phyloP scores from a whole-genome alignment of 2,113 vertebrate genomes.

The Polyodon spathula region DNA sequence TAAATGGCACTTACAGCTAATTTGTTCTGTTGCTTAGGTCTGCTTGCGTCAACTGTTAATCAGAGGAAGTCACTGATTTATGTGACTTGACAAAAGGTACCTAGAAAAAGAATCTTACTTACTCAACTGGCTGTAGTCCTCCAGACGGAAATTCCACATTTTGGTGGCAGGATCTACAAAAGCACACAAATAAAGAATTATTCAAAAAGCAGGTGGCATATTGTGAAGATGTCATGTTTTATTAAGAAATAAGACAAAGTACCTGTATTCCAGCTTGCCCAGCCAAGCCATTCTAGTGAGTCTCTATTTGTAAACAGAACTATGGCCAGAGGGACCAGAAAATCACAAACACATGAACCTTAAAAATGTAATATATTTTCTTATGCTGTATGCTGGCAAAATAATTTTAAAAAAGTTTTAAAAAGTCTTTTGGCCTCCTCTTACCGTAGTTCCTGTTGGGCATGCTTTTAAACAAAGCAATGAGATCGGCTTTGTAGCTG shows the following conservation, averaged over 20 bases:
- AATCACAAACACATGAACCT: neutral
- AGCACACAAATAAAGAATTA: constrained; percentile 18
- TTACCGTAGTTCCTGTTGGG: constrained; percentile 81
- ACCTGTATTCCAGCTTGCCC: too few species aligned
- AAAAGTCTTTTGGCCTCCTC: too few species aligned
- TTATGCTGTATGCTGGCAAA: neutral
- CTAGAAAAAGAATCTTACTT: constrained; percentile 37
- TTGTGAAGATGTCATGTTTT: too few species aligned
- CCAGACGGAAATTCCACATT: constrained; percentile 82
- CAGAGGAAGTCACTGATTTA: too few species aligned
- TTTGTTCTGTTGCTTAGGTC: too few species aligned
- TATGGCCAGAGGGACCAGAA: too few species aligned
- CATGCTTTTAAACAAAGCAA: constrained; percentile 75
- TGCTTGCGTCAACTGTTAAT: too few species aligned
- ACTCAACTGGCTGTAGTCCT: constrained; percentile 74
- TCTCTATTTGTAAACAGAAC: too few species aligned
- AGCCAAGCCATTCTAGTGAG: too few species aligned
- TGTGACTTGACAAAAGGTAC: neutral
- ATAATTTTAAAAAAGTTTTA: neutral
- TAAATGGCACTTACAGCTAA: too few species aligned
- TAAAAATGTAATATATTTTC: neutral
- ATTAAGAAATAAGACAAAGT: too few species aligned
- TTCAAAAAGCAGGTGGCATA: too few species aligned
- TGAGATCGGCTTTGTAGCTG: constrained; percentile 70
- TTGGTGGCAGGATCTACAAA: constrained; percentile 73